These are phyloP conservation scores for Synodontis membranacea DNA, from an alignment of 2,113 vertebrate species.

Conservation along the genomic window DNA sequence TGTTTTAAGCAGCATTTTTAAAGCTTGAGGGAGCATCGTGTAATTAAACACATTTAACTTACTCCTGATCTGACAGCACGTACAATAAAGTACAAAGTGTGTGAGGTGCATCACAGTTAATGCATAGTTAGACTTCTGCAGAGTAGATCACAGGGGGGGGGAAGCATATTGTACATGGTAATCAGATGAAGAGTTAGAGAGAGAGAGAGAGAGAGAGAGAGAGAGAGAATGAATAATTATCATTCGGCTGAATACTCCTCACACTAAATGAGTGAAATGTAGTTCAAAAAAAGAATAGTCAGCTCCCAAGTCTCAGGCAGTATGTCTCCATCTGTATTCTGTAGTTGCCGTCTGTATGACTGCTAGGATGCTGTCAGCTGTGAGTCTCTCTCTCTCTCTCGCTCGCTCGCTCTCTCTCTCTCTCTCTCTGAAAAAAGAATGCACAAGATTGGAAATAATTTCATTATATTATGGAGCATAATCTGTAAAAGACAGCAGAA, in stretches of 20 bases:
- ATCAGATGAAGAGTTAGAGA: background rate
- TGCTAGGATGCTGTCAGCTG: slow-evolving; percentile 31
- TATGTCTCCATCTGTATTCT: slow-evolving; percentile 53
- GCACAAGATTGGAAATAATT: slow-evolving; percentile 26
- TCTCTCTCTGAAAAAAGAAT: slow-evolving; percentile 9
- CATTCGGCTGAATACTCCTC: slow-evolving; percentile 13
- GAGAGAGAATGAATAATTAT: slow-evolving; percentile 23
- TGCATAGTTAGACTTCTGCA: background rate
- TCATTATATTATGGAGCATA: slow-evolving; percentile 38
- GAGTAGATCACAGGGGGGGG: background rate
- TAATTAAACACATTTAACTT: slow-evolving; percentile 14
- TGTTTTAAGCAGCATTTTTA: slow-evolving; percentile 11
- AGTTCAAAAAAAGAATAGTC: slow-evolving; percentile 17
- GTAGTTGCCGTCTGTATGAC: slow-evolving; percentile 6
- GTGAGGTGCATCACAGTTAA: background rate
- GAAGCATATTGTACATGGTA: background rate
- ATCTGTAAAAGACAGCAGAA: slow-evolving; percentile 26
- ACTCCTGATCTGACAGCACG: background rate
- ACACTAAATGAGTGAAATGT: slow-evolving; percentile 39
- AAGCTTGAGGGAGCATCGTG: background rate
- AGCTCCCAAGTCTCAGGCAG: slow-evolving; percentile 3
- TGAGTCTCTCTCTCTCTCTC: slow-evolving; percentile 5
- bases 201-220: background rate
- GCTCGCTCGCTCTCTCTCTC: background rate
- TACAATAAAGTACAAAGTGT: background rate